Evolutionary conservation across 2,888 invertebrate genomes (phyloP).

Genomic region (Anoncus sp.): DNA sequence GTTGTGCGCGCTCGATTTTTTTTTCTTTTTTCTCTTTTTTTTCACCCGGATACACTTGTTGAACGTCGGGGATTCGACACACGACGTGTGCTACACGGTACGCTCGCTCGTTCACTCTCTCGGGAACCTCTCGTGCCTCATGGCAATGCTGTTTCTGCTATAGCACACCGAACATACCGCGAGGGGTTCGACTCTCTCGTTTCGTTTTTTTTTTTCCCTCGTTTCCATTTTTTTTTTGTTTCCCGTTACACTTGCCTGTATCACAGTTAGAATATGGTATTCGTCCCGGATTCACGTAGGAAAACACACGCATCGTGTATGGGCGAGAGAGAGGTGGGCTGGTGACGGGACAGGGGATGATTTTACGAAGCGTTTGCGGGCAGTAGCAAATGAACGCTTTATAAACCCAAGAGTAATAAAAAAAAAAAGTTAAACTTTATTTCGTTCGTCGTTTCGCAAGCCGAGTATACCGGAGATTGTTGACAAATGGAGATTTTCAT

Average conservation of each 20-base stretch:
- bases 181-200: conserved; percentile 57
- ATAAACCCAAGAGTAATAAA: conserved; percentile 17
- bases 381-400: conserved; percentile 13
- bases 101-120: conserved; percentile 68
- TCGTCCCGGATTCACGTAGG: conserved; percentile 76
- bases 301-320: conserved; percentile 62
- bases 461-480: conserved; percentile 19
- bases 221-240: conserved; percentile 67
- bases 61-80: conserved; percentile 73
- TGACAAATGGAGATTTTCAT: conserved; percentile 48
- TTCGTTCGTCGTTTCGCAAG: not conserved
- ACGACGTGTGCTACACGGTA: conserved; percentile 61
- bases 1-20: conserved; percentile 66
- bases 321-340: conserved; percentile 39
- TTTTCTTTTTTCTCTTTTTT: conserved; percentile 67
- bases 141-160: conserved; percentile 59
- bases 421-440: conserved; percentile 30
- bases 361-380: conserved; percentile 79
- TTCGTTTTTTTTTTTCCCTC: conserved; percentile 68
- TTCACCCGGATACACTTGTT: conserved; percentile 82
- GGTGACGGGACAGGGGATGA: conserved; percentile 72
- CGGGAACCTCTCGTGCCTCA: conserved; percentile 67
- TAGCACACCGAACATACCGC: conserved; percentile 41
- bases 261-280: conserved; percentile 76
- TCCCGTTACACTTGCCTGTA: conserved; percentile 61